phyloP scores from a whole-genome alignment of 2,113 vertebrate genomes.

The Hipposideros armiger region DNA sequence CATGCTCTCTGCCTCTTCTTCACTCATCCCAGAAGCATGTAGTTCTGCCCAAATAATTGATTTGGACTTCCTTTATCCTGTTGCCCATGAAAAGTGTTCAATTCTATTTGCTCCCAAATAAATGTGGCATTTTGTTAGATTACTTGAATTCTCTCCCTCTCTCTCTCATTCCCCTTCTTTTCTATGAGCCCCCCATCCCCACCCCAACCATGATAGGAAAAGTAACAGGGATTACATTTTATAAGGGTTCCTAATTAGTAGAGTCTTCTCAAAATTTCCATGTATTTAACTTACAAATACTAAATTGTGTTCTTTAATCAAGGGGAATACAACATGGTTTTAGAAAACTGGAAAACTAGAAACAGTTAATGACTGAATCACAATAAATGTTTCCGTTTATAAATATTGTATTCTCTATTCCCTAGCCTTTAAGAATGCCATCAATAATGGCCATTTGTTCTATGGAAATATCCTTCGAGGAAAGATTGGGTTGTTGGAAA shows the following conservation, averaged over 20 bases:
- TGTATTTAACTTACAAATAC: conserved; percentile 29
- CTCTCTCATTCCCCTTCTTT: not conserved
- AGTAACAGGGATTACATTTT: conserved; percentile 5
- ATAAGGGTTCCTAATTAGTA: not conserved
- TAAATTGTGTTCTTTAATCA: conserved; percentile 39
- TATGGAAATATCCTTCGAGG: not conserved
- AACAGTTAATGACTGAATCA: conserved; percentile 15
- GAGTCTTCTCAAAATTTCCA: not conserved
- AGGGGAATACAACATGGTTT: not conserved
- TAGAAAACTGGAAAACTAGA: conserved; percentile 29
- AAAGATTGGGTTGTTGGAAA: not conserved
- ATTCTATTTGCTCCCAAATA: not conserved
- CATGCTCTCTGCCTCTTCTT: not conserved
- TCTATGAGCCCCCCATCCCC: not conserved
- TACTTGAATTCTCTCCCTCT: not conserved
- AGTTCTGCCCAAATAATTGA: not conserved
- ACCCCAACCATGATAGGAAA: not conserved
- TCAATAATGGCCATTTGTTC: not conserved
- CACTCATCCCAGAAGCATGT: not conserved
- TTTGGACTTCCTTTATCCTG: not conserved
- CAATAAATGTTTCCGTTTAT: conserved; percentile 5
- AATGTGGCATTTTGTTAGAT: not conserved
- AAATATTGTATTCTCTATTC: not conserved
- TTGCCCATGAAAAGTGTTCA: not conserved
- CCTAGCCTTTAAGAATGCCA: not conserved